These are phyloP conservation scores for Willisornis vidua DNA, from an alignment of 2,113 vertebrate genomes.

Conservation along the genomic window DNA sequence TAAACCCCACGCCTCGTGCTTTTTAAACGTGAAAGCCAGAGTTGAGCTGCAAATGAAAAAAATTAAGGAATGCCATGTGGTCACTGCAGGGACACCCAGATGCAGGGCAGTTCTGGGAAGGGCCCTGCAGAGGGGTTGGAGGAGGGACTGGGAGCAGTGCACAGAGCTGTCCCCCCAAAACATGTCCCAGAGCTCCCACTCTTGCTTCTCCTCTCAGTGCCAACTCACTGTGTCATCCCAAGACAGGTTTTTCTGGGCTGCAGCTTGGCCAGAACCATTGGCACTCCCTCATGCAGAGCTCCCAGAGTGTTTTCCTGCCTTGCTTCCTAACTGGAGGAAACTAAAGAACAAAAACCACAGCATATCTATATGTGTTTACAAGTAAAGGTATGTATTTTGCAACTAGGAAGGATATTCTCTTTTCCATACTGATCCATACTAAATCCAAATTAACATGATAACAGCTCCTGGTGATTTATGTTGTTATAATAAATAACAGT, in stretches of 20 bases:
- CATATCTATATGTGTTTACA: background rate
- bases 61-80: accelerated
- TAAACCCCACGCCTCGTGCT: background rate
- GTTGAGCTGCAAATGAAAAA: background rate
- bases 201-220: background rate
- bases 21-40: background rate
- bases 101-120: background rate
- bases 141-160: background rate
- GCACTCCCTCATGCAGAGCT: background rate
- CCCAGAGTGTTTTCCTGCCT: background rate
- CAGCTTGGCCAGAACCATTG: background rate
- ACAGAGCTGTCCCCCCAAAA: background rate
- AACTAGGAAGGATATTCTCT: background rate
- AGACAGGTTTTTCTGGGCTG: background rate
- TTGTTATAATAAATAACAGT: constrained; percentile 42
- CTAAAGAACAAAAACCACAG: background rate
- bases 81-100: background rate
- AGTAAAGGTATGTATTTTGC: background rate
- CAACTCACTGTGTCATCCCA: accelerated
- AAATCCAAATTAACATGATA: constrained; percentile 53
- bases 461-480: constrained; percentile 43
- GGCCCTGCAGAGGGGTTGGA: background rate
- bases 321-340: background rate
- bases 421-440: background rate
- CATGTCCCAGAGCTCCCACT: accelerated